Evolutionary conservation across 2,888 invertebrate genomes (phyloP), one percentile per base, ranked within the genome.

Genomic region (Andricus curvator): DNA sequence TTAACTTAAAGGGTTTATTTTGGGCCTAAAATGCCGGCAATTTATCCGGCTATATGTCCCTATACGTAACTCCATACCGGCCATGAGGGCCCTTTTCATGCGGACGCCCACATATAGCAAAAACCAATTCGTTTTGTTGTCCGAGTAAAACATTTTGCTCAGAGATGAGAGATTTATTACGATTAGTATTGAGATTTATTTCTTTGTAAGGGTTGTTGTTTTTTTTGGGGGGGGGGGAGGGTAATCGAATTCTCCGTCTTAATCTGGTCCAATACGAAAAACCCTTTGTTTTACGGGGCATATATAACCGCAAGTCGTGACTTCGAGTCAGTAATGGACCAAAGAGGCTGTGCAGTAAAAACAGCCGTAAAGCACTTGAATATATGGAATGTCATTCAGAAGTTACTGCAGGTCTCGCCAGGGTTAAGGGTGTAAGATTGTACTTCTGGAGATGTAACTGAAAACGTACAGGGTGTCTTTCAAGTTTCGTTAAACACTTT

Each of bases 341-440:
- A 79, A 79, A 81, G 79, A 80, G 82, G 80, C 82, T 76, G 64
- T 78, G 79, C 74, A 82, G 66, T 84, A 82, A 84, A 84, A 84
- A 66, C 81, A 51, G 82, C 82, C 78, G 80, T 82, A 84, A 84
- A 84, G 64, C 79, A 80, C 48, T 44, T 60, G 68, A 77, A 64
- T 79, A 80, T 81, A 79, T 79, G 78, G 81, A 80, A 80, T 80
- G 82, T 82, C 82, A 64, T 80, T 80, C 80, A 80, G 78, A 82
- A 82, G 79, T 78, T 80, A 81, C 79, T 78, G 76, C 74, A 74
- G 74, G 74, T 56, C 74, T 56, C n/a, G 74, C 51, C 33, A 74
- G 74, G 74, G 74, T 74, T 74, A 74, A 74, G 74, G 74, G 74
- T 74, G 51, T 74, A 74, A 62, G 44, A 44, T 68, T 44, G 48